phyloP scores from a whole-genome alignment of 2,113 vertebrate species.

The Equus quagga region DNA sequence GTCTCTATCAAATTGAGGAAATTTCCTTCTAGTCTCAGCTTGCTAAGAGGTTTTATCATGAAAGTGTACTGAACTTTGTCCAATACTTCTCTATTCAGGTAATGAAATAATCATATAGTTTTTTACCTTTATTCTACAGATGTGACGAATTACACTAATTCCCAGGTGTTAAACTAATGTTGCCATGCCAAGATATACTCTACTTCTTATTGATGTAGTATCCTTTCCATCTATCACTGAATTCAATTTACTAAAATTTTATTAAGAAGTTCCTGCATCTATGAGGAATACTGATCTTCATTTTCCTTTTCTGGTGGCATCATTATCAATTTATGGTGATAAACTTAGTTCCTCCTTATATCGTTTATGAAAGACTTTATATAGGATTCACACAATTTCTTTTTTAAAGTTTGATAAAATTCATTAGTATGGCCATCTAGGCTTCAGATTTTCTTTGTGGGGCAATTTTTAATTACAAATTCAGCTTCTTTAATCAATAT shows the following conservation, averaged over 20 bases:
- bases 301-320: not conserved
- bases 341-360: not conserved
- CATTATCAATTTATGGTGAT: not conserved
- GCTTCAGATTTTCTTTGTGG: not conserved
- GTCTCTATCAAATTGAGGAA: not conserved
- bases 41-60: not conserved
- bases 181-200: not conserved
- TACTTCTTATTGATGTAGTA: not conserved
- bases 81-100: not conserved
- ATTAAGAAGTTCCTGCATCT: not conserved
- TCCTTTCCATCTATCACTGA: not conserved
- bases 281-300: not conserved
- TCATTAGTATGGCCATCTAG: not conserved
- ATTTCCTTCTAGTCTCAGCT: not conserved
- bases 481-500: not conserved
- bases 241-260: not conserved
- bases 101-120: not conserved
- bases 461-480: not conserved
- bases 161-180: not conserved
- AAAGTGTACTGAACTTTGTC: not conserved
- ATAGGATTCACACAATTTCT: not conserved
- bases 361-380: not conserved
- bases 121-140: not conserved
- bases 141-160: not conserved
- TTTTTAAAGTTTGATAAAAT: not conserved